These are phyloP conservation scores for Eristalinus sepulchralis DNA, from an alignment of 2,888 invertebrate genomes.

Conservation along the genomic window DNA sequence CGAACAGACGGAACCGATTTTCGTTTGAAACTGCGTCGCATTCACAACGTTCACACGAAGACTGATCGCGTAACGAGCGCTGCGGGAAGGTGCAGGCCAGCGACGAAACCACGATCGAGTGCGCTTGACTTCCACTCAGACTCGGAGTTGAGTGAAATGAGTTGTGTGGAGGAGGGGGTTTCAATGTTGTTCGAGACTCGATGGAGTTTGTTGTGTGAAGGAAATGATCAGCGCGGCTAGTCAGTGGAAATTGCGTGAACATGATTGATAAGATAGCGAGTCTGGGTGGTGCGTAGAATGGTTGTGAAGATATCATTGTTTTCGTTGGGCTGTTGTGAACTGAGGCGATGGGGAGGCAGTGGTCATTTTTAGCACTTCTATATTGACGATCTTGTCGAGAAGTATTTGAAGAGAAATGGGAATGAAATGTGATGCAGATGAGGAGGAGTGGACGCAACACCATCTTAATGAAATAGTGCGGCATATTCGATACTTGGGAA, in stretches of 20 bases:
- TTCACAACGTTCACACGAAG: constrained; percentile 56
- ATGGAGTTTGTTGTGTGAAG: constrained; percentile 13
- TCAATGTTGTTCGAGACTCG: constrained; percentile 52
- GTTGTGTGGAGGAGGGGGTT: background rate
- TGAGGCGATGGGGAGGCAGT: background rate
- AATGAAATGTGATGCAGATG: no score
- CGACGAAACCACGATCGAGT: constrained; percentile 16
- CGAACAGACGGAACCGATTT: background rate
- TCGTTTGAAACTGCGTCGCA: constrained; percentile 21
- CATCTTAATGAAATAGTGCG: no score
- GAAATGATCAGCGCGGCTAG: background rate
- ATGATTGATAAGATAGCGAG: background rate
- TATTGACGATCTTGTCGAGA: background rate
- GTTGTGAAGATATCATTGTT: background rate
- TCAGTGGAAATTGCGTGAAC: background rate
- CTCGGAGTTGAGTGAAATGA: constrained; percentile 27
- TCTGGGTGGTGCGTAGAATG: background rate
- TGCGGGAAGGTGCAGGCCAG: constrained; percentile 35
- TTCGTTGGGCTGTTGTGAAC: background rate
- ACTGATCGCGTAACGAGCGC: constrained; percentile 57
- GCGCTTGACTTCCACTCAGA: constrained; percentile 24
- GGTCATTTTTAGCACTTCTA: background rate
- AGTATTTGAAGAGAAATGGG: background rate
- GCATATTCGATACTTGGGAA: no score
- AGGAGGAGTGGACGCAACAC: no score